Base-by-base conservation (phyloP, 2,113 vertebrate genomes). In the Poeciliopsis occidentalis region DNA sequence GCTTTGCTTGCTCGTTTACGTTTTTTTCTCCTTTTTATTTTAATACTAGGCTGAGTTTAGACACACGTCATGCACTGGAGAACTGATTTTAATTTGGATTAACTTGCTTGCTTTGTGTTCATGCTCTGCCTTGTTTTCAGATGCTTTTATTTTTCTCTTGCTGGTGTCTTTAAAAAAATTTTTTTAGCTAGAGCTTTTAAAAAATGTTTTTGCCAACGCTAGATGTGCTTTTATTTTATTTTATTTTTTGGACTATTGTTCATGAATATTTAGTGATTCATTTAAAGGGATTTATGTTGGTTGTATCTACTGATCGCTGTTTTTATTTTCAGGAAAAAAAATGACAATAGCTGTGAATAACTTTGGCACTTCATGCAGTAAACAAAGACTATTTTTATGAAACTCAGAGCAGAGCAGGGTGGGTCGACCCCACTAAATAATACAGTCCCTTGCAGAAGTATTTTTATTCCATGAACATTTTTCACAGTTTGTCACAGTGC, bases 181-280 rank as follows among this genome's bases (percentile, higher is more conserved):
- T 39, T 60, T 81, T 81, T 76, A 80, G 76, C 57, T 79, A 81
- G 80, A n/a, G 79, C 89, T 84, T 87, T 88, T 54, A 64, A 87
- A 27, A 29, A 82, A 76, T 68, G 41, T 79, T 90, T 57, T 90
- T 90, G 82, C 88, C 86, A 89, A 90, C 74, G 83, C 65, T 93
- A 90, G 85, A 83, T 77, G 85, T 88, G 89, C 80, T 91, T 91
- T 82, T 76, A 80, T 78, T 91, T 82, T 76, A 80, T 78, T 90
- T 61, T 69, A 78, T 26, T 37, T 8, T 69, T 79, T 87, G 69
- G 66, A 81, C 89, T 84, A 73, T 83, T 73, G 60, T 85, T 81
- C 22, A 81, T 80, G 57, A 47, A 83, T 60, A 69, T 63, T 22
- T 69, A 74, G 72, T 69, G 63, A 75, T 66, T 88, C 78, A 75